Evolutionary conservation across 2,888 invertebrate species (phyloP).

Genomic region (Coelinius sp.): DNA sequence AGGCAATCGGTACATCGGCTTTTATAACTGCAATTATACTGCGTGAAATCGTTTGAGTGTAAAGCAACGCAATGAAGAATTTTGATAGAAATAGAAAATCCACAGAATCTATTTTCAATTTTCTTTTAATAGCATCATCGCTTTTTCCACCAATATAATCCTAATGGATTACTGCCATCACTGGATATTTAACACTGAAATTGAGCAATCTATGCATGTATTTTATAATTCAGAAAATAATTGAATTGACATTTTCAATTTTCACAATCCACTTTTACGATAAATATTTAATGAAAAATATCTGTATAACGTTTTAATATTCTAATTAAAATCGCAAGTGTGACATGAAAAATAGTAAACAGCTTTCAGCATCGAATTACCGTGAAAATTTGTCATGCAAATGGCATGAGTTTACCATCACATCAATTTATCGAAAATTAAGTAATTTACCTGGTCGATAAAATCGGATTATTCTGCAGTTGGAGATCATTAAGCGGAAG

Average conservation of each 20-base stretch:
- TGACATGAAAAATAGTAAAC: neutral
- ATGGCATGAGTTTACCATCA: neutral
- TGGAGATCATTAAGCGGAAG: constrained; percentile 10
- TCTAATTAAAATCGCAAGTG: neutral
- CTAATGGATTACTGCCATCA: neutral
- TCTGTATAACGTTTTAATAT: too few species aligned
- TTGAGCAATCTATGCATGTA: too few species aligned
- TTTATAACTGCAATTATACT: constrained; percentile 36
- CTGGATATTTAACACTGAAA: too few species aligned
- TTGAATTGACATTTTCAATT: neutral
- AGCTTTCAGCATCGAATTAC: neutral
- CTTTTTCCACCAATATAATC: neutral
- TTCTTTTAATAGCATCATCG: neutral
- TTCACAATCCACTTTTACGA: too few species aligned
- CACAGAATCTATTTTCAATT: constrained; percentile 1
- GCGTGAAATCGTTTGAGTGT: constrained; percentile 15
- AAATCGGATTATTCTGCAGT: constrained; percentile 12
- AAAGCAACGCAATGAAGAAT: neutral
- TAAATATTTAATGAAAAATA: too few species aligned
- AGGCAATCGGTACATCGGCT: constrained; percentile 21
- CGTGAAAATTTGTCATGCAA: neutral
- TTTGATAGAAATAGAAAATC: neutral
- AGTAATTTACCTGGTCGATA: constrained; percentile 14
- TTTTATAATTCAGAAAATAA: too few species aligned
- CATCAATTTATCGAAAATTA: constrained; percentile 13